These are phyloP conservation scores for Dolichomitus sp. DNA, from an alignment of 2,888 invertebrate genomes.

Conservation along the genomic window DNA sequence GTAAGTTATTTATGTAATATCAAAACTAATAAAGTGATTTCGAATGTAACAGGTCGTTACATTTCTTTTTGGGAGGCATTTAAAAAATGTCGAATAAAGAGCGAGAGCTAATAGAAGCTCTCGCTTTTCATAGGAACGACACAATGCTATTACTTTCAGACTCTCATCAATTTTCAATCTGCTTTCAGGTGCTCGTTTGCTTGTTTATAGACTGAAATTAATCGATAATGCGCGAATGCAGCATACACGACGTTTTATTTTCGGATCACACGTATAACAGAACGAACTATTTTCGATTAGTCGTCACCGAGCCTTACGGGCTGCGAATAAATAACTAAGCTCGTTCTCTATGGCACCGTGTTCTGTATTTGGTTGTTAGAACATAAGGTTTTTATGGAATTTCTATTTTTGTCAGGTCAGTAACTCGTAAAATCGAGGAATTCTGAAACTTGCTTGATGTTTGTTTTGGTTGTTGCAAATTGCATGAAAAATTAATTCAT, in stretches of 20 bases:
- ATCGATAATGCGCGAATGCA: constrained; percentile 14
- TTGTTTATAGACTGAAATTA: not conserved
- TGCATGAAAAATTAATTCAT: constrained; percentile 18
- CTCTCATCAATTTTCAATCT: constrained; percentile 22
- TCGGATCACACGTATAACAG: not conserved
- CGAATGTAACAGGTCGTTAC: no score
- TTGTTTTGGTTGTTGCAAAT: not conserved
- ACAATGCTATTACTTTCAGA: not conserved
- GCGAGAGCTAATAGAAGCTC: no score
- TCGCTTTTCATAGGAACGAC: not conserved
- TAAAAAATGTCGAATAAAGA: no score
- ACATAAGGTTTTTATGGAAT: constrained; percentile 11
- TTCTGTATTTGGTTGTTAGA: not conserved
- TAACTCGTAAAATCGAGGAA: not conserved
- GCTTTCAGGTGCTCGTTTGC: not conserved
- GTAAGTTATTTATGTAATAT: no score
- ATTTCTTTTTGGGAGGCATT: no score
- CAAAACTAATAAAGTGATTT: no score
- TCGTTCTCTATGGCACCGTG: not conserved
- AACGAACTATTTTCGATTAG: constrained; percentile 18
- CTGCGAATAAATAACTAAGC: not conserved
- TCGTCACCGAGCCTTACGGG: not conserved
- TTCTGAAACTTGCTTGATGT: not conserved
- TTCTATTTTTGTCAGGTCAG: constrained; percentile 41
- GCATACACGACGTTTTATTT: constrained; percentile 5